Conservation (phyloP, 53 echinoderm and acorn worm genomes). For the Zoroaster sp. region DNA sequence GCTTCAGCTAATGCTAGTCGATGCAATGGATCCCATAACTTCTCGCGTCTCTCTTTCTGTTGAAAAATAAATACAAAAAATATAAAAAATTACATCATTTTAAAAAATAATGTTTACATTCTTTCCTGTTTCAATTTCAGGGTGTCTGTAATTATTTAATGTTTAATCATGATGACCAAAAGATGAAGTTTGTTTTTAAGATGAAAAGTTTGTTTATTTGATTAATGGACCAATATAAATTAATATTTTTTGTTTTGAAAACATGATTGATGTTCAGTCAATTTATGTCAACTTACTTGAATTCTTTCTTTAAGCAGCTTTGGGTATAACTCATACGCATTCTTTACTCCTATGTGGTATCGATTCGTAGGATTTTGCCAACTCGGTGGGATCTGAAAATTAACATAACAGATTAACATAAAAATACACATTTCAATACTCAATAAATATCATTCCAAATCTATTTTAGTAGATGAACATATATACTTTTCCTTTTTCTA, state of each 20-base stretch:
- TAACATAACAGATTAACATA: not conserved
- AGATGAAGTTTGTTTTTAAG: not conserved
- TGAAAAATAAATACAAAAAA: not conserved
- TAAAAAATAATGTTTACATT: too few relatives aligned
- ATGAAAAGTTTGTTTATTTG: not conserved
- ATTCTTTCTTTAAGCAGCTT: slow-evolving; percentile 92
- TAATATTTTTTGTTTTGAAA: not conserved
- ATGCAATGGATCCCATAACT: slow-evolving; percentile 87
- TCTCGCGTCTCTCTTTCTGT: slow-evolving; percentile 93
- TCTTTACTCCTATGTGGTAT: slow-evolving; percentile 90
- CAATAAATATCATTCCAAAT: not conserved
- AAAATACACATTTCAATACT: not conserved
- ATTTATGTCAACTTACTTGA: slow-evolving; percentile 65
- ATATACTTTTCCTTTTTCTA: too few relatives aligned
- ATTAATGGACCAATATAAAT: not conserved
- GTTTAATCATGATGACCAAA: too few relatives aligned
- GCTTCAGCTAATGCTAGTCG: slow-evolving; percentile 80
- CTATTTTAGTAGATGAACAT: not conserved
- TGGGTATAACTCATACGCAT: slow-evolving; percentile 89
- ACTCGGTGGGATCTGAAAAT: slow-evolving; percentile 65
- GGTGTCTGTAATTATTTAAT: too few relatives aligned
- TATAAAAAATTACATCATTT: too few relatives aligned
- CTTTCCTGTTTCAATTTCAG: too few relatives aligned
- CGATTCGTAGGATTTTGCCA: slow-evolving; percentile 85
- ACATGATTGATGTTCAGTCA: not conserved